These are phyloP conservation scores for Lagocephalus sceleratus DNA, from an alignment of 2,797 vertebrate species.

Conservation along the genomic window DNA sequence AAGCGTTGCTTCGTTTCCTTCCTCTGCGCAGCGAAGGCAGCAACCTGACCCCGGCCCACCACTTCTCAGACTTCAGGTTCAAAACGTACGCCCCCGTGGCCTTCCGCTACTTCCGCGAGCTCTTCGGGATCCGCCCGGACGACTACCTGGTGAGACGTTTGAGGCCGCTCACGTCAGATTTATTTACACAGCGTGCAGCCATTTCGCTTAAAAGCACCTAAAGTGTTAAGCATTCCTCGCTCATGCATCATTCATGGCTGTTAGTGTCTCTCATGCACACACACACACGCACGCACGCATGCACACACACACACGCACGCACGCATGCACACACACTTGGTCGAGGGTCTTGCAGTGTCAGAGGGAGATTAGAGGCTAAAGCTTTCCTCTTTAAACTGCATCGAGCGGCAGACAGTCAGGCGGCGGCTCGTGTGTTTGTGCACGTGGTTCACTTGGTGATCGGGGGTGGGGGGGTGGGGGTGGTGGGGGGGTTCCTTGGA, in stretches of 20 bases:
- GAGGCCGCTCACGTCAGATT: background rate
- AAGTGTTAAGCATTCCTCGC: too few relatives aligned
- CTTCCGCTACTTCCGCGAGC: constrained; percentile 96
- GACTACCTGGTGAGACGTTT: constrained; percentile 89
- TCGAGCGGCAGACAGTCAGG: constrained; percentile 14
- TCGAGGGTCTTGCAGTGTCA: constrained; percentile 52
- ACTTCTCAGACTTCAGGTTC: constrained; percentile 95
- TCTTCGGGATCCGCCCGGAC: constrained; percentile 95
- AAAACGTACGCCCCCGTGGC: constrained; percentile 96
- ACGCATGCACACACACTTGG: constrained; percentile 7
- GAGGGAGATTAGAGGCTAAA: constrained; percentile 67
- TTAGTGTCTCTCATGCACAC: too few relatives aligned
- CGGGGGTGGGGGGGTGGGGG: background rate
- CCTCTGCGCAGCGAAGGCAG: constrained; percentile 85
- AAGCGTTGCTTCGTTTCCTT: background rate
- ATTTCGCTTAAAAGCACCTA: too few relatives aligned
- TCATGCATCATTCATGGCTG: too few relatives aligned
- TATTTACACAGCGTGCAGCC: background rate
- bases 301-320: constrained; percentile 5
- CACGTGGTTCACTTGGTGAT: background rate
- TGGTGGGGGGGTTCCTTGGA: too few relatives aligned
- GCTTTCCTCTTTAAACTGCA: constrained; percentile 55
- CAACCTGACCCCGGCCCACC: constrained; percentile 94
- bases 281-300: background rate
- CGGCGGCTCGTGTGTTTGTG: constrained; percentile 14